Evolutionary conservation across 2,797 vertebrate species (phyloP).

Genomic region (Lacerta bilineata): DNA sequence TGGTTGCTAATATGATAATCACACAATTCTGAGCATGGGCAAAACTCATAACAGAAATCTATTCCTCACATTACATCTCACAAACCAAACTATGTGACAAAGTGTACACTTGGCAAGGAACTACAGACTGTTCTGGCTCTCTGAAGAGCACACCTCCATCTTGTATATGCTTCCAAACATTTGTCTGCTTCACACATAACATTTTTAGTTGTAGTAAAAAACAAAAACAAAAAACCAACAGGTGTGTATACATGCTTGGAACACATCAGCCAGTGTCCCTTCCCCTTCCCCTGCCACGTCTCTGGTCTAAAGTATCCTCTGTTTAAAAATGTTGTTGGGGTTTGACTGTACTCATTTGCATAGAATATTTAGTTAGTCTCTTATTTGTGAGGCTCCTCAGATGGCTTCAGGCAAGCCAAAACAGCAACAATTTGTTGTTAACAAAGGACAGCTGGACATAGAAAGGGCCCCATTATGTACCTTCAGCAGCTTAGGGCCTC

Average conservation of each 20-base stretch:
- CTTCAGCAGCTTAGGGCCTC: too few relatives aligned
- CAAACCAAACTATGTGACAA: neutral
- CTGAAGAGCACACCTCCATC: neutral
- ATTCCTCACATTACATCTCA: neutral
- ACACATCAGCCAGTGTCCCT: neutral
- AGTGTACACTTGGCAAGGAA: neutral
- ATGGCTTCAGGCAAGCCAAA: neutral
- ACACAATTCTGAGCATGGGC: neutral
- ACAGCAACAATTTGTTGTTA: neutral
- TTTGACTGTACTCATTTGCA: neutral
- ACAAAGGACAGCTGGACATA: too few relatives aligned
- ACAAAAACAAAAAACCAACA: neutral
- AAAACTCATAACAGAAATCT: neutral
- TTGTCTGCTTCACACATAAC: neutral
- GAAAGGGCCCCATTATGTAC: too few relatives aligned
- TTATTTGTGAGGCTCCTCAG: neutral
- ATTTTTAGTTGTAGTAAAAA: neutral
- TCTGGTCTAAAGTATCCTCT: neutral
- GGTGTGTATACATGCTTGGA: neutral
- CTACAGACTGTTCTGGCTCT: neutral
- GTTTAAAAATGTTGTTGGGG: neutral
- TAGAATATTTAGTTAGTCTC: neutral
- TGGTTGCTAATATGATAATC: neutral
- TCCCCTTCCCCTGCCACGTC: too few relatives aligned
- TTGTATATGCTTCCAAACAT: neutral